A percentile compares a stretch with the other conserved stretches of the same genome.
Evolutionary conservation across 2,888 invertebrate species (phyloP).

Genomic region (Clivina fossor): DNA sequence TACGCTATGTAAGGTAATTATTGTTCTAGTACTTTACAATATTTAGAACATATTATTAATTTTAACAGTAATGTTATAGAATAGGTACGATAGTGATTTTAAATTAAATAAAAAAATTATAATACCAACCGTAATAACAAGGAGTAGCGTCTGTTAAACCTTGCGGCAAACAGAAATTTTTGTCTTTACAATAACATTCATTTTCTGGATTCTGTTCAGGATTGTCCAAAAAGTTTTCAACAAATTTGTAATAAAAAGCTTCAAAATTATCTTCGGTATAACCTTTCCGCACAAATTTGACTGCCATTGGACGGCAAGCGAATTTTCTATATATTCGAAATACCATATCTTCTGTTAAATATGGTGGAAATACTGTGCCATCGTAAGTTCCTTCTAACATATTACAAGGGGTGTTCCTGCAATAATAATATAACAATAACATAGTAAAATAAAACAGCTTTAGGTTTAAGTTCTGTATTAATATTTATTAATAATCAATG

Average conservation of each 20-base stretch:
- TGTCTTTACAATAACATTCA: constrained; percentile 65
- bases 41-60: too few relatives aligned
- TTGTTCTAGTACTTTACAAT: too few relatives aligned
- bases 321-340: constrained; percentile 71
- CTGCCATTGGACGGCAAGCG: constrained; percentile 71
- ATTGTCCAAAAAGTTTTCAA: constrained; percentile 62
- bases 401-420: constrained; percentile 65
- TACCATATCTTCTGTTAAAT: constrained; percentile 57
- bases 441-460: background rate
- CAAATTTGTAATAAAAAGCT: constrained; percentile 63
- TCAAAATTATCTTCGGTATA: constrained; percentile 57
- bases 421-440: constrained; percentile 21
- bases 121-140: constrained; percentile 59
- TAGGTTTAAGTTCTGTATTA: background rate
- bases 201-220: constrained; percentile 60
- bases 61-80: too few relatives aligned
- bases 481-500: background rate
- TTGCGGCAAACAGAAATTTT: constrained; percentile 72
- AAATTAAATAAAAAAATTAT: background rate
- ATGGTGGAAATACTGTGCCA: constrained; percentile 69
- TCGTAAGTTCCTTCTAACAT: constrained; percentile 69
- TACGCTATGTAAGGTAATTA: too few relatives aligned
- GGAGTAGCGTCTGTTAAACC: constrained; percentile 57
- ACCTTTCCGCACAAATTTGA: constrained; percentile 52
- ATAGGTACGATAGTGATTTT: too few relatives aligned